Base-by-base conservation (phyloP, 2,797 vertebrate species). In the Centroberyx gerrardi region DNA sequence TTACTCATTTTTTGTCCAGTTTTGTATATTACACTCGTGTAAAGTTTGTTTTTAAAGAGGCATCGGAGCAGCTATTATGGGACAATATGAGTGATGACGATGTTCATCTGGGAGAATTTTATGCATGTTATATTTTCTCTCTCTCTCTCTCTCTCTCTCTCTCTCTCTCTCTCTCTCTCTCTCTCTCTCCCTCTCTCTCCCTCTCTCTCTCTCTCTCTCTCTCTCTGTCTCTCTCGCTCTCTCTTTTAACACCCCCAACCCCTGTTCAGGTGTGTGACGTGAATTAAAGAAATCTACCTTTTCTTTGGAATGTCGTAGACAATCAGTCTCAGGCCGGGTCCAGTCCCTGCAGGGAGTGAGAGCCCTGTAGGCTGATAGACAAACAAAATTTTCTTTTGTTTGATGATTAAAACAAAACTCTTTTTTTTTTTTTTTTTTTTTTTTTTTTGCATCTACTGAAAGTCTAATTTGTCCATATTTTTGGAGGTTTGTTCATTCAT, bases 301-400 rank as follows among this genome's bases (percentile, higher is more conserved):
- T 91, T 89, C 82, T 90, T 91, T 93, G 88, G 94, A 90, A 94
- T 91, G 92, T 93, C 90, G 88, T 93, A 95, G 94, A 96, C 95
- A 96, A 95, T 95, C 94, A 95, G 93, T 93, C 90, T 93, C 91
- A 92, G 93, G 90, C 93, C 87, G 91, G 92, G 93, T 94, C 89
- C 91, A 89, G 92, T 88, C 88, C 87, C 92, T 89, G 88, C 80
- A 82, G 92, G 91, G 78, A 86, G 85, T 72, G 85, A 90, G 81
- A 90, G 87, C 87, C 84, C 93, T 90, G 92, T 53, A 80, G 92
- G 92, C 92, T 91, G 88, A 87, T 81, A 78, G 74, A 90, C 90
- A 88, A 90, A 92, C 90, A 84, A 86, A 90, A 54, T 61, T 75
- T 78, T 40, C 38, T 44, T 85, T 87, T 86, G 83, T 92, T 88